Percentiles rank a stretch among this genome's conserved stretches.
phyloP scores from a whole-genome alignment of 2,113 vertebrate species.

The Dolichotis patagonum region DNA sequence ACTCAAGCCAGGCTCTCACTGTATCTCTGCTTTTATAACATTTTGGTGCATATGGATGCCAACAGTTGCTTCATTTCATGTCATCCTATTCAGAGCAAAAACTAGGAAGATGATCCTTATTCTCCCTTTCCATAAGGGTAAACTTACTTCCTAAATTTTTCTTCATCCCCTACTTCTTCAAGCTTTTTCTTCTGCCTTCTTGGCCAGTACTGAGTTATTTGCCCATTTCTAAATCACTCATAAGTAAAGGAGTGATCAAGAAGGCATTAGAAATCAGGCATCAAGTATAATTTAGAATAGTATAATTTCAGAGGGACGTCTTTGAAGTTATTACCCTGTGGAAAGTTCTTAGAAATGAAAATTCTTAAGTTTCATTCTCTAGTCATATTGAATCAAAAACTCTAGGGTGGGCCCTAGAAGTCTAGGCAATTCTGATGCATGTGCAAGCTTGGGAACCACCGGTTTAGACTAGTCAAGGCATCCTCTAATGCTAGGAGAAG shows the following conservation, averaged over 20 bases:
- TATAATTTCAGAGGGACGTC: not conserved
- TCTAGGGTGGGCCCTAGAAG: not conserved
- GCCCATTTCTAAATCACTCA: not conserved
- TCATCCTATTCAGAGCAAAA: not conserved
- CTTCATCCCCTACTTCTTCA: not conserved
- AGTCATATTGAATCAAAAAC: not conserved
- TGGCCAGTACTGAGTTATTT: slow-evolving; percentile 6
- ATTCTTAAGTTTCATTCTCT: not conserved
- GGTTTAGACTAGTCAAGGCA: not conserved
- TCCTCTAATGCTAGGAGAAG: not conserved
- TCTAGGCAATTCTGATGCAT: not conserved
- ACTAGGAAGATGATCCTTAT: not conserved
- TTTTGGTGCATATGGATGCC: not conserved
- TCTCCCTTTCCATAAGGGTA: not conserved
- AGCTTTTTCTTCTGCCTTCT: not conserved
- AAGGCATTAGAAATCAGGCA: not conserved
- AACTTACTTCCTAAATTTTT: not conserved
- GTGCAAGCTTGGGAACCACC: not conserved
- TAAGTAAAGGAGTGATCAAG: not conserved
- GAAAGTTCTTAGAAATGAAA: not conserved
- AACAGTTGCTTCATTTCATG: not conserved
- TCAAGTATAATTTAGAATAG: not conserved
- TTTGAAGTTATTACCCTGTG: not conserved
- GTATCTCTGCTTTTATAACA: not conserved
- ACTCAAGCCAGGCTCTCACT: not conserved